Evolutionary conservation across 2,888 invertebrate genomes (phyloP).

Genomic region (Drosophila peninsularis): DNA sequence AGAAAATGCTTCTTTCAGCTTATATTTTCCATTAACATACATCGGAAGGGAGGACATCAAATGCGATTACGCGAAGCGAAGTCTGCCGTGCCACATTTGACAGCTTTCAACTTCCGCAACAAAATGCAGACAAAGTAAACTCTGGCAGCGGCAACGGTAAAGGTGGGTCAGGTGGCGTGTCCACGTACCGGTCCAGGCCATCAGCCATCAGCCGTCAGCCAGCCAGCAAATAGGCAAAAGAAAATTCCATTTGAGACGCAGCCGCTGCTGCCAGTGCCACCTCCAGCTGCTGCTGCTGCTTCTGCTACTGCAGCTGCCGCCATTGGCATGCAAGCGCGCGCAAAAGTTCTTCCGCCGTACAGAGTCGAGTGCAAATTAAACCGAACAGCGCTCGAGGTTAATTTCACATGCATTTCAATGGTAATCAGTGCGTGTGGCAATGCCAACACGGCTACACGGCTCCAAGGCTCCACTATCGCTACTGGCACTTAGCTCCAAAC

Average conservation of each 20-base stretch:
- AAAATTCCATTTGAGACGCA: constrained; percentile 76
- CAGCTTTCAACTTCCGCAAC: constrained; percentile 52
- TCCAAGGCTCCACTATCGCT: constrained; percentile 27
- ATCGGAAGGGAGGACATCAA: constrained; percentile 34
- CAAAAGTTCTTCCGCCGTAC: constrained; percentile 39
- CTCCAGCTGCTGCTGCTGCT: constrained; percentile 36
- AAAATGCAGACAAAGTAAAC: constrained; percentile 51
- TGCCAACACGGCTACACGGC: constrained; percentile 33
- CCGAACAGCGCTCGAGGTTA: constrained; percentile 74
- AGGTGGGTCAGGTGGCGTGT: constrained; percentile 37
- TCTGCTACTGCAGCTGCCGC: constrained; percentile 17
- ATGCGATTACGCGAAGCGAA: constrained; percentile 41
- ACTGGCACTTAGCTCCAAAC: constrained; percentile 69
- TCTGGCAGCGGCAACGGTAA: constrained; percentile 6
- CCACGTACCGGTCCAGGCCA: constrained; percentile 42
- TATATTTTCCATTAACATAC: constrained; percentile 29
- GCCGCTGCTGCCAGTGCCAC: background rate
- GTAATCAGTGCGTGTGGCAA: constrained; percentile 76
- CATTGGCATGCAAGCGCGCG: constrained; percentile 58
- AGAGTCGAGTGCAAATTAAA: constrained; percentile 76
- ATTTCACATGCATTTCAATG: constrained; percentile 79
- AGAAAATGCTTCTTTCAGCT: background rate
- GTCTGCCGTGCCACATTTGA: constrained; percentile 44
- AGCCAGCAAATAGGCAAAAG: constrained; percentile 73
- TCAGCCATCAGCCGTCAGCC: constrained; percentile 62